Conservation (phyloP, 1,140 invertebrate genomes). For the Batillaria attramentaria region DNA sequence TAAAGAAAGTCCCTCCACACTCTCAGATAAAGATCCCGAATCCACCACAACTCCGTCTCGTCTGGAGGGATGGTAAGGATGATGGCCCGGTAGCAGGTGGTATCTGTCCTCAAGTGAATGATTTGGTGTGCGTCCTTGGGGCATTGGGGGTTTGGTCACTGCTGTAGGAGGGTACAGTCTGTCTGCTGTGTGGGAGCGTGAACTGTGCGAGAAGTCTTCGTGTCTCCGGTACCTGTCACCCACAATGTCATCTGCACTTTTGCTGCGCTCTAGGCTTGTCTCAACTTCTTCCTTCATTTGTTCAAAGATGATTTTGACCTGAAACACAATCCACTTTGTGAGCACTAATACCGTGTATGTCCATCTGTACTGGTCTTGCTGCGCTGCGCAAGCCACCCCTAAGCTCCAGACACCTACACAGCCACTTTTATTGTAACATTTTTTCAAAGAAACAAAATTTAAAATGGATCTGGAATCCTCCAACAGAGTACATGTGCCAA, state of each 20-base stretch:
- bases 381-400: too few relatives aligned
- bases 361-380: neutral
- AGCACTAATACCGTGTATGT: neutral
- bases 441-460: too few relatives aligned
- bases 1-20: slow-evolving; percentile 28
- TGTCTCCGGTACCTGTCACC: slow-evolving; percentile 5
- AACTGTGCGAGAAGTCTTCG: slow-evolving; percentile 25
- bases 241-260: slow-evolving; percentile 48
- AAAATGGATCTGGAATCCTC: neutral
- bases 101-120: slow-evolving; percentile 21
- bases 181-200: slow-evolving; percentile 27
- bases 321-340: slow-evolving; percentile 1
- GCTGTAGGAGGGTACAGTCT: too few relatives aligned
- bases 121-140: neutral
- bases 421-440: too few relatives aligned
- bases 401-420: too few relatives aligned
- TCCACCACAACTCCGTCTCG: slow-evolving; percentile 13
- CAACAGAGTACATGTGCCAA: neutral
- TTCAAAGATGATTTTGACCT: slow-evolving; percentile 50
- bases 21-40: slow-evolving; percentile 18
- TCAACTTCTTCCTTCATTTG: slow-evolving; percentile 35
- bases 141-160: neutral
- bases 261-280: slow-evolving; percentile 40
- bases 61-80: neutral
- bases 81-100: slow-evolving; percentile 5